Evolutionary conservation across 2,113 vertebrate genomes (phyloP), one percentile per base, ranked within the genome.

Genomic region (Actinemys pallida): DNA sequence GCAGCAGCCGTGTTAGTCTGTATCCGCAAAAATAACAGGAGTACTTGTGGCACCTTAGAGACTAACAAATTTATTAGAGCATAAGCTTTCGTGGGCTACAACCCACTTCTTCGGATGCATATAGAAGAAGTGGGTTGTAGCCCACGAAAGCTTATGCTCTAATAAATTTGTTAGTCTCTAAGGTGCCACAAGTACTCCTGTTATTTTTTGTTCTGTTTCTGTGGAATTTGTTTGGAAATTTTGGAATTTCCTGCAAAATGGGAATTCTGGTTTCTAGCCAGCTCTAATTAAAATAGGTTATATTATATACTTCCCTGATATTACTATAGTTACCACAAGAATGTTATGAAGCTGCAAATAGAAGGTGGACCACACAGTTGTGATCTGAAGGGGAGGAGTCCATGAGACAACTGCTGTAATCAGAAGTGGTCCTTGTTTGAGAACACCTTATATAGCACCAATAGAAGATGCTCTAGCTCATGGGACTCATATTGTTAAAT

Each of bases 301-400:
- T 4, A 69, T 59, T 91, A 27, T 11, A 42, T 29, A 29, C 25
- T 78, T 47, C 47, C 42, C 42, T 78, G 45, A 29, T 78, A 75
- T 10, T 27, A 35, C 22, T 81, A 12, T 4, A n/a, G 8, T 86
- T 72, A 78, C 75, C 12, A 7, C 42, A 78, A 47, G 75, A 25
- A 8, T 25, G 22, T 47, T 78, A 47, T 47, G 75, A 47, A 78
- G 25, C 75, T 78, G 75, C 42, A 47, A 47, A 47, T 8, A 25
- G 25, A 47, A 27, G 7, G 94, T 92, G 24, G n/a, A 22, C 10
- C 3, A 9, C 3, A 12, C 5, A 20, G 42, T 88, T 89, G 10
- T 49, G 47, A 57, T 0, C 39, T 25, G 5, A 52, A 5, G 2
- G 8, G 4, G 6, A 25, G 10, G 4, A 16, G 10, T 78, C 27